Evolutionary conservation across 2,113 vertebrate genomes (phyloP).

Genomic region (Chaetura pelagica): DNA sequence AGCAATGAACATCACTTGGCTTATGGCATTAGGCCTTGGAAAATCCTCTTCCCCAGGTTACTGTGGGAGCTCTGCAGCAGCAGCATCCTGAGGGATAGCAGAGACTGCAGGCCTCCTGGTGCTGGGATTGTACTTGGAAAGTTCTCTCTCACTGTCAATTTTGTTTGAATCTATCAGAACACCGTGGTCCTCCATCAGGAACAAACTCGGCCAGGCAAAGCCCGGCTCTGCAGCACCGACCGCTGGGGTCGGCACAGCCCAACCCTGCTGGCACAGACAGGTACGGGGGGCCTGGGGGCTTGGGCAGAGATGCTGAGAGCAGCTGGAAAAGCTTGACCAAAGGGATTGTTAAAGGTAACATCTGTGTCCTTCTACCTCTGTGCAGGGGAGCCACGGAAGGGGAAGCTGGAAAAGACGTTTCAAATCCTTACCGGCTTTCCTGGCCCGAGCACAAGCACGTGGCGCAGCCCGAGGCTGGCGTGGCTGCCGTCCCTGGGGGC

Average conservation of each 20-base stretch:
- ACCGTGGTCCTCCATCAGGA: conserved; percentile 90
- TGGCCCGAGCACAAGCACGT: conserved; percentile 86
- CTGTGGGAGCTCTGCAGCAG: too few species aligned
- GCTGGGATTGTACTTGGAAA: accelerated
- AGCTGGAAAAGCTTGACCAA: not conserved
- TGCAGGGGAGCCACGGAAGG: conserved; percentile 76
- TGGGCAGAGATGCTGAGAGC: not conserved
- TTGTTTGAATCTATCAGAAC: conserved; percentile 75
- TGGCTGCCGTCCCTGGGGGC: conserved; percentile 59
- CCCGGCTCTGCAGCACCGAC: conserved; percentile 88
- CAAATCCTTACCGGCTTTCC: conserved; percentile 55
- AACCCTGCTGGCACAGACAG: conserved; percentile 70
- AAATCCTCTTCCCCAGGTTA: not conserved
- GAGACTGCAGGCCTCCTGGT: accelerated
- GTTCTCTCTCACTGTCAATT: not conserved
- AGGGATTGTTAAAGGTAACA: not conserved
- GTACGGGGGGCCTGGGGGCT: not conserved
- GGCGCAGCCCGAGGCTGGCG: conserved; percentile 69
- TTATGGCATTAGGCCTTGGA: not conserved
- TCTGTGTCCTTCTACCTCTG: not conserved
- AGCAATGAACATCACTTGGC: not conserved
- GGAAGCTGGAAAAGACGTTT: conserved; percentile 77
- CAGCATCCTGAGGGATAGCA: not conserved
- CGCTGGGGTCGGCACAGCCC: conserved; percentile 79
- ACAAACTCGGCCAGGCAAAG: conserved; percentile 94